Conservation (phyloP, 2,888 invertebrate genomes). For the Ceratothoa steindachneri region DNA sequence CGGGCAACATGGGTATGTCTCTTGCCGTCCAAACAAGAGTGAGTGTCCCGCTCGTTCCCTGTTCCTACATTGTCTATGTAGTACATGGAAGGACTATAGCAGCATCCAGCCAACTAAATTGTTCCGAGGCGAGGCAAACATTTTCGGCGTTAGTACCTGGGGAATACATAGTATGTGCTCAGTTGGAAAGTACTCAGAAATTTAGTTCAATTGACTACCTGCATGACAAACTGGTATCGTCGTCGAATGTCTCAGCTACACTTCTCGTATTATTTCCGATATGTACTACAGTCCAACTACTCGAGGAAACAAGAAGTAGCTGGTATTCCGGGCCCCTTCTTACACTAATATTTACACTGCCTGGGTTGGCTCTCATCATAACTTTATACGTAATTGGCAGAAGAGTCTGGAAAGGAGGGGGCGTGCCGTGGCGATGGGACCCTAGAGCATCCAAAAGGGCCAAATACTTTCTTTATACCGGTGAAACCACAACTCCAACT, state of each 20-base stretch:
- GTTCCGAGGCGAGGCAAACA: slow-evolving; percentile 33
- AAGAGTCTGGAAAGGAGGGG: slow-evolving; percentile 44
- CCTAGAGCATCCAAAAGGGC: slow-evolving; percentile 37
- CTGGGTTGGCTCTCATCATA: slow-evolving; percentile 41
- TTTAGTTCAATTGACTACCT: slow-evolving; percentile 4
- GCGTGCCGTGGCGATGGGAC: slow-evolving; percentile 45
- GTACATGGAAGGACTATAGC: slow-evolving; percentile 19
- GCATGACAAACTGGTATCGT: slow-evolving; percentile 24
- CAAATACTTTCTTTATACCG: slow-evolving; percentile 46
- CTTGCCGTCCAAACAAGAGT: slow-evolving; percentile 43
- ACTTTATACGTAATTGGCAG: slow-evolving; percentile 44
- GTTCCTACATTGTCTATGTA: slow-evolving; percentile 39
- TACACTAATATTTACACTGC: slow-evolving; percentile 38
- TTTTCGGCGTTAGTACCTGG: slow-evolving; percentile 28
- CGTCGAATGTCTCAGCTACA: slow-evolving; percentile 22
- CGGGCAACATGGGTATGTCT: slow-evolving; percentile 33
- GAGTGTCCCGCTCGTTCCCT: slow-evolving; percentile 15
- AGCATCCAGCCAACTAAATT: slow-evolving; percentile 38
- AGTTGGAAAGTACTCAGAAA: slow-evolving; percentile 15
- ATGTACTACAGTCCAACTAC: slow-evolving; percentile 24
- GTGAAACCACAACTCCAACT: slow-evolving; percentile 36
- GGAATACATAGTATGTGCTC: slow-evolving; percentile 33
- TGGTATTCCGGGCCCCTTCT: slow-evolving; percentile 37
- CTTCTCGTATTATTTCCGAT: slow-evolving; percentile 34
- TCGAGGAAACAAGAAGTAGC: background rate